Evolutionary conservation across 1,140 invertebrate species (phyloP).

Genomic region (Drosophila cardini): DNA sequence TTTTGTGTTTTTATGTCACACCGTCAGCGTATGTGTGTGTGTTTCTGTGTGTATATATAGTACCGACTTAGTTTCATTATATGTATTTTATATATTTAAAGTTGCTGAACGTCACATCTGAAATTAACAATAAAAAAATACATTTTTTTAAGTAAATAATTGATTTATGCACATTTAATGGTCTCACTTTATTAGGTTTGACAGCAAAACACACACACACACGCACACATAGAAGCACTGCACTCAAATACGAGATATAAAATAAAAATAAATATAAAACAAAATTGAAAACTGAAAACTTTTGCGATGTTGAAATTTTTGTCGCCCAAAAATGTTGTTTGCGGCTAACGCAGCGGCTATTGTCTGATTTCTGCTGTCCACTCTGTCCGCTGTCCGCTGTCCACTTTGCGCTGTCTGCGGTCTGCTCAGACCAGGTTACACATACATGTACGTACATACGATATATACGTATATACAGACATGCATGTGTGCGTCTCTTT

Average conservation of each 20-base stretch:
- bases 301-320: constrained; percentile 34
- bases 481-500: constrained; percentile 22
- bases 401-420: constrained; percentile 10
- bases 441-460: neutral
- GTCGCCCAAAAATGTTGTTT: constrained; percentile 31
- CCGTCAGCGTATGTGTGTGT: constrained; percentile 4
- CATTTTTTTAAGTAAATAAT: constrained; percentile 11
- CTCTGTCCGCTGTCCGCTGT: constrained; percentile 7
- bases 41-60: constrained; percentile 12
- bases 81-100: neutral
- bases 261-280: neutral
- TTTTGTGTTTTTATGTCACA: constrained; percentile 8
- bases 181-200: neutral
- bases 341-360: constrained; percentile 13
- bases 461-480: neutral
- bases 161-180: constrained; percentile 4
- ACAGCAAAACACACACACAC: constrained; percentile 3
- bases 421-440: constrained; percentile 15
- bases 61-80: constrained; percentile 6
- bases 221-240: constrained; percentile 1
- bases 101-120: constrained; percentile 22
- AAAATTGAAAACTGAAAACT: constrained; percentile 9
- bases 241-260: neutral
- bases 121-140: constrained; percentile 5
- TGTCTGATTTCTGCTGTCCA: constrained; percentile 18